Evolutionary conservation across 2,113 vertebrate genomes (phyloP).

Genomic region (Cryptotis parvus): DNA sequence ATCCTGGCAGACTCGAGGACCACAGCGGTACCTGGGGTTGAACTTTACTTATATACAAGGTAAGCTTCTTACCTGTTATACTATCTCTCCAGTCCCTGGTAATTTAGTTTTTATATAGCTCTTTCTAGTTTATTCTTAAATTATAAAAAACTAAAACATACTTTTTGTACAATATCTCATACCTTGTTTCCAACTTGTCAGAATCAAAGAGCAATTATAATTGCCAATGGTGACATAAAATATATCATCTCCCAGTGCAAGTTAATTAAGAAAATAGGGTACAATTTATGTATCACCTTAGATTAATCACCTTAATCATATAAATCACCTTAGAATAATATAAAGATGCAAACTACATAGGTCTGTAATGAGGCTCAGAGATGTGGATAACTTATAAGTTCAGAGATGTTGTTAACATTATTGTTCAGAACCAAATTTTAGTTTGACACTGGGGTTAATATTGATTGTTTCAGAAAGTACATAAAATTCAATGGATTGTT

Average conservation of each 20-base stretch:
- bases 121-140: neutral
- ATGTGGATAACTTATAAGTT: neutral
- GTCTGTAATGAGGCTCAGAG: neutral
- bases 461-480: too few species aligned
- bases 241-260: neutral
- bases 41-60: too few species aligned
- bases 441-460: neutral
- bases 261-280: too few species aligned
- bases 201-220: constrained; percentile 15
- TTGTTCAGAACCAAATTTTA: neutral
- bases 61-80: too few species aligned
- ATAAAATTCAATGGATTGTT: too few species aligned
- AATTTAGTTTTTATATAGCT: too few species aligned
- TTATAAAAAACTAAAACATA: neutral
- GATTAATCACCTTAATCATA: too few species aligned
- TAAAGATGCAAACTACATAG: constrained; percentile 16
- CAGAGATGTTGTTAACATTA: neutral
- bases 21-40: too few species aligned
- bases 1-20: too few species aligned
- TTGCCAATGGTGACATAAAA: constrained; percentile 17
- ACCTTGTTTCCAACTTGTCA: neutral
- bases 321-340: neutral
- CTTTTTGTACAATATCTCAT: neutral
- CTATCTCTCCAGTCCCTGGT: too few species aligned
- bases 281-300: too few species aligned